Percentiles rank a stretch among this genome's conserved stretches.
Evolutionary conservation across 1,140 invertebrate species (phyloP).

Genomic region (Pygmarrhopalites habei): DNA sequence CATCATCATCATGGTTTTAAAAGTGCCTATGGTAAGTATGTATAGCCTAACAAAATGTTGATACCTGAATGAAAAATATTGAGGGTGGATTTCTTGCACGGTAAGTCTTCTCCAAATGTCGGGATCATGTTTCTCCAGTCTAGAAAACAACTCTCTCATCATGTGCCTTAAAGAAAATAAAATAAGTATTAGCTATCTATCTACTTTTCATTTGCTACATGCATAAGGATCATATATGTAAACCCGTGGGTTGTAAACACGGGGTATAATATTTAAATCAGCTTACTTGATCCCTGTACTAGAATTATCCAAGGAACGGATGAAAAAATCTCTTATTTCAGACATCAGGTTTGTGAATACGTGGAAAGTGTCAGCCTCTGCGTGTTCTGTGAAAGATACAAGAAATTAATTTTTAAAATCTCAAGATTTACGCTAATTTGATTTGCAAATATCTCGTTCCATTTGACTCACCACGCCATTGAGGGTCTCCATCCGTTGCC

Average conservation of each 20-base stretch:
- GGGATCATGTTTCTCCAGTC: constrained; percentile 68
- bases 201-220: constrained; percentile 90
- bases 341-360: constrained; percentile 96
- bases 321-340: constrained; percentile 96
- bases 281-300: constrained; percentile 69
- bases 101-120: constrained; percentile 67
- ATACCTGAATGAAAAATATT: constrained; percentile 90
- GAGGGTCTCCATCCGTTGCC: constrained; percentile 75
- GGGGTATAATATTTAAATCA: too few species aligned
- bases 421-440: too few species aligned
- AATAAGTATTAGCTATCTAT: constrained; percentile 73
- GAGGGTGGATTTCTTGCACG: constrained; percentile 78
- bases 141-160: constrained; percentile 68
- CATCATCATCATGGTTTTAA: too few species aligned
- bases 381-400: constrained; percentile 69
- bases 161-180: constrained; percentile 76
- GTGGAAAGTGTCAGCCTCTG: constrained; percentile 95
- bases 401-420: constrained; percentile 19
- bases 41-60: constrained; percentile 7
- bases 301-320: constrained; percentile 87
- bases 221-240: too few species aligned
- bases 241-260: constrained; percentile 40
- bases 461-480: constrained; percentile 72
- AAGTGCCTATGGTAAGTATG: too few species aligned
- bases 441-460: too few species aligned